These are phyloP conservation scores for Yponomeuta evonymella DNA, from an alignment of 2,888 invertebrate species.

Conservation along the genomic window DNA sequence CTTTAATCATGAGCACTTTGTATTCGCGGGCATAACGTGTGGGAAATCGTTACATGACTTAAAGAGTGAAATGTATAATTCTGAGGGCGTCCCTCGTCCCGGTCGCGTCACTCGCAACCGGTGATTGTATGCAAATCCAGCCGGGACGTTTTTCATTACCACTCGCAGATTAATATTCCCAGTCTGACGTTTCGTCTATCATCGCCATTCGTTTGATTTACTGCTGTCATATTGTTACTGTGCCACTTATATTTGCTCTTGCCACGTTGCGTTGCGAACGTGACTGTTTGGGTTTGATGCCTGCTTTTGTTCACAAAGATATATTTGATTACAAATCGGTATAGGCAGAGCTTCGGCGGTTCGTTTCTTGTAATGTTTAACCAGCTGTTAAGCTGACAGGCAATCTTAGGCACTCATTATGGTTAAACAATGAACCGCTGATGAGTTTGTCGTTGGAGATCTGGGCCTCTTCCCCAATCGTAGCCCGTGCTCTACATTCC, in stretches of 20 bases:
- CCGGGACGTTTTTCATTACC: slow-evolving; percentile 50
- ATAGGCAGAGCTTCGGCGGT: background rate
- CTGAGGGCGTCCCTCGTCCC: background rate
- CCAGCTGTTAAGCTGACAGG: background rate
- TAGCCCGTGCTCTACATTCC: slow-evolving; percentile 51
- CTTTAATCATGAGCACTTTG: slow-evolving; percentile 29
- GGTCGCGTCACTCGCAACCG: slow-evolving; percentile 38
- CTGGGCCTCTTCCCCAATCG: slow-evolving; percentile 54
- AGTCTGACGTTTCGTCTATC: slow-evolving; percentile 5
- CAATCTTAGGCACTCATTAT: background rate
- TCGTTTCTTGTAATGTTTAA: background rate
- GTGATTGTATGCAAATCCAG: slow-evolving; percentile 69
- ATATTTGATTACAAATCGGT: no score
- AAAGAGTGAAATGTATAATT: slow-evolving; percentile 33
- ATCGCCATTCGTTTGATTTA: slow-evolving; percentile 1
- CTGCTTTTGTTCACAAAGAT: background rate
- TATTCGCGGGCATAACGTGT: slow-evolving; percentile 36
- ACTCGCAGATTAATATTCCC: slow-evolving; percentile 19
- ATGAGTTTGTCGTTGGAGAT: slow-evolving; percentile 40
- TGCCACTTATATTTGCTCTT: background rate
- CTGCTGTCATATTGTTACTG: background rate
- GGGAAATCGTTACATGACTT: slow-evolving; percentile 55
- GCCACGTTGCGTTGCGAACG: background rate
- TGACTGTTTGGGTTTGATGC: background rate
- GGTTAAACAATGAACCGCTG: slow-evolving; percentile 41